Base-by-base conservation (phyloP, 2,797 vertebrate genomes). In the Amblyopsis hoosieri region DNA sequence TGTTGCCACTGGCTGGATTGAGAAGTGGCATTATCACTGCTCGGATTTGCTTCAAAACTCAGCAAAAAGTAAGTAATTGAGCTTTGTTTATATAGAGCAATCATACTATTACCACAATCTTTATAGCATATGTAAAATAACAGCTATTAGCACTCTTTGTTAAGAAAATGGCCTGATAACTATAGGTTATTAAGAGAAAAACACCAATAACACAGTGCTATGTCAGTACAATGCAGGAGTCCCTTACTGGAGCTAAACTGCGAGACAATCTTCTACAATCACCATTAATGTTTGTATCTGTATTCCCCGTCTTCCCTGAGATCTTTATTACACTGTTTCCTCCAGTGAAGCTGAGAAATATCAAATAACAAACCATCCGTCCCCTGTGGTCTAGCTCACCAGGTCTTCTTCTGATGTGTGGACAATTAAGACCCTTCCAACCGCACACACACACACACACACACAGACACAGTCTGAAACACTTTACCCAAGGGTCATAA, bases 401-500 rank as follows among this genome's bases (percentile, higher is more conserved):
- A 31, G 60, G 54, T 17, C 66, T 60, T 66, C 72, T 80, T 81
- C 72, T 11, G 10, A 62, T 65, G 72, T 67, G 60, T 53, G 73
- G 53, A 78, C 82, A 82, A 85, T 85, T 72, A 80, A 48, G 53
- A 72, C 56, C 23, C 69, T 78, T 63, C 79, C 64, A 29, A 15
- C 11, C 17, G 1, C 5, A 12, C 46, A 63, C 2, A 60, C 70
- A 61, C 46, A 37, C 37, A 37, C 37, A 8, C 8, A 37, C 33
- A 37, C 33, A 37, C 33, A 37, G 23, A 3, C 23, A 23, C 23
- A 23, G 23, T 23, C 56, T 48, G 12, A 37, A 37, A 37, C 37
- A 37, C 37, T 7, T 37, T 68, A 74, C 85, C 75, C 67, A 50
- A 62, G 68, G 76, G 83, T 80, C 70, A 33, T 65, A 64, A 80